Evolutionary conservation across 2,888 invertebrate species (phyloP).

Genomic region (Spialia ferax): DNA sequence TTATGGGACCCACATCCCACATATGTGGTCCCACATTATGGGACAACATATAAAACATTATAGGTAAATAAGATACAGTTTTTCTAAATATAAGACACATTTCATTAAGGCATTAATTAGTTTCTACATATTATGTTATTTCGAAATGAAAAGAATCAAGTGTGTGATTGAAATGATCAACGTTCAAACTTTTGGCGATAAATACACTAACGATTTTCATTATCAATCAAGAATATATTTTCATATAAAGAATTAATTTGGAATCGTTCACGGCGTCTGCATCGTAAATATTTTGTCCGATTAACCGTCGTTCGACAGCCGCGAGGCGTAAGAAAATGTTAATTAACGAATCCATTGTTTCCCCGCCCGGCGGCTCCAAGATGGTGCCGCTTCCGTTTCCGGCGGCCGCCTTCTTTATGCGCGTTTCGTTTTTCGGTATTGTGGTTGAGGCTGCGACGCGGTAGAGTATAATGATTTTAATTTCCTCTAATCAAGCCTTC

Average conservation of each 20-base stretch:
- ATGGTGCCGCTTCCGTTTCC: conserved; percentile 87
- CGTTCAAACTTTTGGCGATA: neutral
- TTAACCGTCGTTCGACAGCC: conserved; percentile 87
- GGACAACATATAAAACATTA: too few relatives aligned
- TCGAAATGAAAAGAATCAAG: too few relatives aligned
- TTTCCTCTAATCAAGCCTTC: conserved; percentile 87
- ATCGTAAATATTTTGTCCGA: conserved; percentile 87
- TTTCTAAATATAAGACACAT: too few relatives aligned
- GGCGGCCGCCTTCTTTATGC: conserved; percentile 84
- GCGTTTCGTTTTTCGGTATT: conserved; percentile 84
- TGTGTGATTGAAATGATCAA: too few relatives aligned
- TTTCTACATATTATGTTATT: too few relatives aligned
- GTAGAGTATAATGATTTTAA: conserved; percentile 85
- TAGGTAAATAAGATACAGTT: too few relatives aligned
- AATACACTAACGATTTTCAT: neutral
- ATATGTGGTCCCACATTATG: too few relatives aligned
- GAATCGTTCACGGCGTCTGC: conserved; percentile 75
- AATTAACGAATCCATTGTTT: conserved; percentile 93
- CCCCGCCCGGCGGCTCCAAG: conserved; percentile 88
- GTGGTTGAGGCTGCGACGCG: conserved; percentile 71
- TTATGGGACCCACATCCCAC: too few relatives aligned
- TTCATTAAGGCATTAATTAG: too few relatives aligned
- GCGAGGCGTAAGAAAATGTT: conserved; percentile 91
- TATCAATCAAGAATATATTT: conserved; percentile 13
- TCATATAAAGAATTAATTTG: conserved; percentile 33